Conservation (phyloP, 2,797 vertebrate genomes). For the Euthynnus affinis region DNA sequence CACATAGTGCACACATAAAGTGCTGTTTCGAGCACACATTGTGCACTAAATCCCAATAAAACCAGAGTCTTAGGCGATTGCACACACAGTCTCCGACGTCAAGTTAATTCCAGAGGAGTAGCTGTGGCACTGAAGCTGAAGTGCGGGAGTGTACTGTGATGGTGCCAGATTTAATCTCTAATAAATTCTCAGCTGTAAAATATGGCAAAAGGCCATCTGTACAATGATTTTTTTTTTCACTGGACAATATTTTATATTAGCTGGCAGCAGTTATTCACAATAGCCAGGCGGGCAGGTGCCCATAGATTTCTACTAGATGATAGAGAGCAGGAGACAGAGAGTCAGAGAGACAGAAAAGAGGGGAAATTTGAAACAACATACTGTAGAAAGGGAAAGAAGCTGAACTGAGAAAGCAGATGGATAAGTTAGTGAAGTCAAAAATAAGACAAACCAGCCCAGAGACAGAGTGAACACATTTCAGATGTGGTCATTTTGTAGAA, state of each 20-base stretch:
- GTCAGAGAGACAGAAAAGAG: not conserved
- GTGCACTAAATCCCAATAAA: slow-evolving; percentile 51
- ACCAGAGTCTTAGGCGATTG: slow-evolving; percentile 35
- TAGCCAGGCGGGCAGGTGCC: not conserved
- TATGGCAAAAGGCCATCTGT: slow-evolving; percentile 52
- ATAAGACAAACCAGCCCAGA: slow-evolving; percentile 7
- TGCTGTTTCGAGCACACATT: slow-evolving; percentile 32
- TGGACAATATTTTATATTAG: slow-evolving; percentile 53
- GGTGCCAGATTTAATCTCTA: slow-evolving; percentile 63
- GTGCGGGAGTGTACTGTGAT: slow-evolving; percentile 31
- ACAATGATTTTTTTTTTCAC: slow-evolving; percentile 48
- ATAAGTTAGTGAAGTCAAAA: slow-evolving; percentile 21
- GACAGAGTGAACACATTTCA: slow-evolving; percentile 29
- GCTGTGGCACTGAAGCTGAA: slow-evolving; percentile 11
- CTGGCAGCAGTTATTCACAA: slow-evolving; percentile 37
- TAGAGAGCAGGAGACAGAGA: slow-evolving; percentile 11
- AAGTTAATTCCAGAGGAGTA: slow-evolving; percentile 44
- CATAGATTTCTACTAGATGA: slow-evolving; percentile 39
- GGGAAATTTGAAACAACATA: not conserved
- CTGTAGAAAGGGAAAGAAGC: not conserved
- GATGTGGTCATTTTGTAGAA: slow-evolving; percentile 44
- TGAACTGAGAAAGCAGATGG: slow-evolving; percentile 13
- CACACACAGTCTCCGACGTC: slow-evolving; percentile 14
- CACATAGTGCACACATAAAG: slow-evolving; percentile 33
- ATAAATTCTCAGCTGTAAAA: slow-evolving; percentile 66